Evolutionary conservation across 1,140 invertebrate species (phyloP), one percentile per base, ranked within the genome.

Genomic region (Sitophilus oryzae): DNA sequence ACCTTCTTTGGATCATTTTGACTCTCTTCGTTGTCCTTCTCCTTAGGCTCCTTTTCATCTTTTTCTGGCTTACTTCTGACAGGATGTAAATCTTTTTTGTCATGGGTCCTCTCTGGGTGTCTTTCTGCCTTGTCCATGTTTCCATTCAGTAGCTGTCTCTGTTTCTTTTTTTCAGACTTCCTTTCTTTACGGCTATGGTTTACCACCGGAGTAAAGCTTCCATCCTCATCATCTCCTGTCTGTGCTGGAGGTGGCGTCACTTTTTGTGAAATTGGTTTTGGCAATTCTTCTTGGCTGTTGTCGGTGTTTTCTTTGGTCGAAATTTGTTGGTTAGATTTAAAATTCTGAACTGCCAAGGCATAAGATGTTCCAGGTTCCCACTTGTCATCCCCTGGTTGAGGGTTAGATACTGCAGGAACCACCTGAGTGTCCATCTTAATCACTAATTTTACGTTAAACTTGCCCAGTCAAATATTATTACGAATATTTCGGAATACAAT

Each of bases 131-230:
- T 61, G 19, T 63, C 59, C 2, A 37, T 16, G 40, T 21, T 44
- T 46, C 47, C 60, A 47, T 58, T 63, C 10, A 53, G 18, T 10
- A 54, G 36, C 42, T 62, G 53, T 54, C 64, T 65, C 16, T 67
- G 65, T 42, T 62, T 65, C 41, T 63, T 62, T 46, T 60, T 65
- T 14, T 67, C 63, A 60, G 68, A 71, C 63, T 76, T 76, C 40
- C 74, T 66, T 52, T 77, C 75, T 50, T 74, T 75, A 21, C 75
- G 65, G 65, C 70, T 73, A 60, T 77, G 72, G 42, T 69, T 75
- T 34, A 74, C 63, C 23, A 77, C 76, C 11, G 72, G 74, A 46
- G 74, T 73, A 67, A 77, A 77, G 42, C 71, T 71, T 54, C 61
- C 70, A 66, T 72, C 76, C 48, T 77, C 75, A 57, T 76, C 76